These are phyloP conservation scores for Hydrotaea cyrtoneurina DNA, from an alignment of 2,888 invertebrate species.

Conservation along the genomic window DNA sequence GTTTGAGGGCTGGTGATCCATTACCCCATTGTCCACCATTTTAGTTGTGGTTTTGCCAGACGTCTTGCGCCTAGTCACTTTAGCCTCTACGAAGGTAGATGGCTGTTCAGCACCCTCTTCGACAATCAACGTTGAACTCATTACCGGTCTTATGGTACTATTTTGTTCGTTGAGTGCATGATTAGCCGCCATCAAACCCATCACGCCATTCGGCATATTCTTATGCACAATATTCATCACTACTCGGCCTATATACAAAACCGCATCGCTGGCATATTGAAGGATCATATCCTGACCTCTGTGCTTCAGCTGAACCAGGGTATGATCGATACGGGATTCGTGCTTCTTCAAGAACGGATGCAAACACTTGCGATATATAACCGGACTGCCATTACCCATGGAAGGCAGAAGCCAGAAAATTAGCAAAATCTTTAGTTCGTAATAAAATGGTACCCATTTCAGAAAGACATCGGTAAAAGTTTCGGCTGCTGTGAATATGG, in stretches of 20 bases:
- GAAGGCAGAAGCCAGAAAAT: constrained; percentile 97
- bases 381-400: constrained; percentile 94
- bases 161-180: not conserved
- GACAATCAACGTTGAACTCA: constrained; percentile 5
- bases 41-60: not conserved
- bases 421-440: constrained; percentile 95
- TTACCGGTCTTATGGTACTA: not conserved
- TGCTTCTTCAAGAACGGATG: constrained; percentile 94
- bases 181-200: constrained; percentile 15
- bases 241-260: constrained; percentile 1
- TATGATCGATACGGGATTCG: constrained; percentile 84
- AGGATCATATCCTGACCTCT: constrained; percentile 49
- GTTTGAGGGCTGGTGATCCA: not conserved
- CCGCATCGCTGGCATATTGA: constrained; percentile 22
- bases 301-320: constrained; percentile 81
- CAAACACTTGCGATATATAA: constrained; percentile 95
- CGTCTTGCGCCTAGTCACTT: not conserved
- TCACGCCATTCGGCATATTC: constrained; percentile 38
- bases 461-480: constrained; percentile 95
- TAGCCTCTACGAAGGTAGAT: not conserved
- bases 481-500: constrained; percentile 94
- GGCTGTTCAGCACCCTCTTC: constrained; percentile 3
- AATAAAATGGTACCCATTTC: constrained; percentile 97
- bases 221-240: constrained; percentile 38
- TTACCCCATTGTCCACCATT: not conserved